Percentiles rank a stretch among this genome's conserved stretches.
Evolutionary conservation across 2,113 vertebrate genomes (phyloP).

Genomic region (Malaclemys terrapin): DNA sequence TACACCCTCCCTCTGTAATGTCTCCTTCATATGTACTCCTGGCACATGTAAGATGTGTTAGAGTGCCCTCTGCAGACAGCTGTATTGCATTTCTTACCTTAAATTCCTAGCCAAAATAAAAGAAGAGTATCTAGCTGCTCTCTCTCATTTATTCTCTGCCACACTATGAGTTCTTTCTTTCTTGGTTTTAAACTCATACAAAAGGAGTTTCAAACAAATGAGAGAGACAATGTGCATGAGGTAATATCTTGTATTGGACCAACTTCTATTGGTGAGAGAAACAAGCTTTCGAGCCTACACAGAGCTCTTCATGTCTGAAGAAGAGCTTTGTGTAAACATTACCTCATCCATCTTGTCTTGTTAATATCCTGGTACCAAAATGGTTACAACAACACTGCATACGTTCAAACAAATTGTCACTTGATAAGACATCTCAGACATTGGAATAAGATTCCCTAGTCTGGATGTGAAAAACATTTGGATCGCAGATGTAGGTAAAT

Average conservation of each 20-base stretch:
- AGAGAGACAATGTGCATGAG: not conserved
- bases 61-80: not conserved
- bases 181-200: not conserved
- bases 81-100: not conserved
- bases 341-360: not conserved
- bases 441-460: not conserved
- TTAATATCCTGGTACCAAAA: not conserved
- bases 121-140: not conserved
- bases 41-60: not conserved
- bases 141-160: not conserved
- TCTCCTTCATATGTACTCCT: not conserved
- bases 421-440: not conserved
- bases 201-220: not conserved
- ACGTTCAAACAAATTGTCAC: not conserved
- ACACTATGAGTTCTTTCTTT: too few relatives aligned
- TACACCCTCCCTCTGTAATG: not conserved
- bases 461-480: not conserved
- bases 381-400: not conserved
- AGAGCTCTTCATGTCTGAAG: not conserved
- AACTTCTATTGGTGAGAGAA: not conserved
- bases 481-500: not conserved
- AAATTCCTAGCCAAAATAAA: not conserved
- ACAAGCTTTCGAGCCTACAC: too few relatives aligned
- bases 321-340: not conserved
- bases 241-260: not conserved